Conservation (phyloP, 2,113 vertebrate species). For the Paedocypris sp. region DNA sequence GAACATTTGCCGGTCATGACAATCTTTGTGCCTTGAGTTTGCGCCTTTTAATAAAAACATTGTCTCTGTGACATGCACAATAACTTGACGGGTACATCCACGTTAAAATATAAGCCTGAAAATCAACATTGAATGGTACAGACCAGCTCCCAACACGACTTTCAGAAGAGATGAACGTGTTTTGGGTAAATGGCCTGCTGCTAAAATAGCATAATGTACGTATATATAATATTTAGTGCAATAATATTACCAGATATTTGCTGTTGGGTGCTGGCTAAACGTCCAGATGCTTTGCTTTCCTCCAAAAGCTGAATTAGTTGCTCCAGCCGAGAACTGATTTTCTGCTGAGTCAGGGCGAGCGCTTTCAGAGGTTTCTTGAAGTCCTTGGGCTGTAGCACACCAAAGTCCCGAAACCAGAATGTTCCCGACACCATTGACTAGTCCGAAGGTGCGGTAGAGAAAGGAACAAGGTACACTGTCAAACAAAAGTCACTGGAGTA, state of each 20-base stretch:
- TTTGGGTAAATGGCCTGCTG: no score
- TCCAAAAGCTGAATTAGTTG: constrained; percentile 52
- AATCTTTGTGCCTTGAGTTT: no score
- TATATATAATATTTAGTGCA: not conserved
- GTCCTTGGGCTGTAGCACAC: constrained; percentile 39
- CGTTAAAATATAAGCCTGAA: no score
- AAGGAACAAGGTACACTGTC: not conserved
- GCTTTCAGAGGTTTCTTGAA: constrained; percentile 11
- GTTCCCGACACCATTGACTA: constrained; percentile 61
- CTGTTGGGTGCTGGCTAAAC: constrained; percentile 36
- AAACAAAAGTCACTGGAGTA: not conserved
- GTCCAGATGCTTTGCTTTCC: constrained; percentile 39
- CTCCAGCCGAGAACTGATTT: constrained; percentile 65
- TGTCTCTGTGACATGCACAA: no score
- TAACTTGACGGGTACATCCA: no score
- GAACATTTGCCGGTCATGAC: no score
- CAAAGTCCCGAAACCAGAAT: constrained; percentile 66
- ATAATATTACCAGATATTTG: constrained; percentile 31
- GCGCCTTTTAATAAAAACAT: no score
- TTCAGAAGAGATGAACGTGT: no score
- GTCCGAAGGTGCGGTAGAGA: constrained; percentile 28
- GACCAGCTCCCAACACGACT: no score
- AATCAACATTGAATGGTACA: no score
- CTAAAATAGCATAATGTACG: not conserved
- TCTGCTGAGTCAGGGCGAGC: constrained; percentile 44